Evolutionary conservation across 2,113 vertebrate genomes (phyloP).

Genomic region (Cervus canadensis): DNA sequence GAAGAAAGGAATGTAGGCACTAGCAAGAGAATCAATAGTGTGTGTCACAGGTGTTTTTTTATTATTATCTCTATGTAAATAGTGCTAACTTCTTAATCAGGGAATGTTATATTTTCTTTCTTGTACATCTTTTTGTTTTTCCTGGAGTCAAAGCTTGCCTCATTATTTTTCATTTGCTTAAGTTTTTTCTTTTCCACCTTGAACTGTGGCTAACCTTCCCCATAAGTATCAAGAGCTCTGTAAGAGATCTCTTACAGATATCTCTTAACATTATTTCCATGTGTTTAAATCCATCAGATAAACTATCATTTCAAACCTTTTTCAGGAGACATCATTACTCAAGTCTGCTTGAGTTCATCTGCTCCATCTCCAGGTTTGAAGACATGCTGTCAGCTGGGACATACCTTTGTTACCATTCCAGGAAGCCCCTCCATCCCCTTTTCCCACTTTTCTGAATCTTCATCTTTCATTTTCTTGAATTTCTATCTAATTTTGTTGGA

Average conservation of each 20-base stretch:
- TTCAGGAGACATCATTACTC: neutral
- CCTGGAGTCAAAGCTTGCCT: neutral
- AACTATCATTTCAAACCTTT: neutral
- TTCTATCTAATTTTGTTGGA: neutral
- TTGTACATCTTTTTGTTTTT: neutral
- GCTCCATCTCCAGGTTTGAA: neutral
- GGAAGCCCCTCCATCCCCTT: neutral
- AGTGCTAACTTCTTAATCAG: neutral
- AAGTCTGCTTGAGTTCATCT: neutral
- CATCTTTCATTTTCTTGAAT: neutral
- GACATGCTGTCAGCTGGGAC: neutral
- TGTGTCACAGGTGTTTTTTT: neutral
- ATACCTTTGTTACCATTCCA: no score
- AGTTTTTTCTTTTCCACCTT: neutral
- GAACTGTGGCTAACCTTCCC: neutral
- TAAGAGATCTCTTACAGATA: neutral
- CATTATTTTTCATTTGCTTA: neutral
- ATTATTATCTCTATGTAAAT: neutral
- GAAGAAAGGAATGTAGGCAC: neutral
- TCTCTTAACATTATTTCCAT: neutral
- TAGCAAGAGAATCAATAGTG: neutral
- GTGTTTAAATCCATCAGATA: neutral
- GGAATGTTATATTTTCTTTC: neutral
- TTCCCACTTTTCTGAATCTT: neutral
- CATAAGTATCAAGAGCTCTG: neutral